phyloP scores from a whole-genome alignment of 2,797 vertebrate species.

The Corythornis leucogaster region DNA sequence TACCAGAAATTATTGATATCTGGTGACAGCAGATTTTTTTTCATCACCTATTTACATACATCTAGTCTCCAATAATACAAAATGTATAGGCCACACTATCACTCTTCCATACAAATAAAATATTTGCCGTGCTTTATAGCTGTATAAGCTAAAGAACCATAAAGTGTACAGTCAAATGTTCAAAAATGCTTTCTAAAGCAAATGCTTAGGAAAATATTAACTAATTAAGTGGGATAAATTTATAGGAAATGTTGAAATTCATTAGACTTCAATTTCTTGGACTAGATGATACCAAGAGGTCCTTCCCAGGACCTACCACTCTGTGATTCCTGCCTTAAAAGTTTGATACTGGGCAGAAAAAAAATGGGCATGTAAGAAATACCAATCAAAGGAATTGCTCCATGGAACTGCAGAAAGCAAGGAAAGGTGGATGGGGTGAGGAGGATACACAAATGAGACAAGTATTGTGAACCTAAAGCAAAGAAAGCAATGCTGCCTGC shows the following conservation, averaged over 20 bases:
- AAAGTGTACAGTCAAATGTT: background rate
- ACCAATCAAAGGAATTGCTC: background rate
- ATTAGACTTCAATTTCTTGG: background rate
- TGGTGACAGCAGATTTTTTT: constrained; percentile 5
- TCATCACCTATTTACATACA: background rate
- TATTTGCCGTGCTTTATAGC: background rate
- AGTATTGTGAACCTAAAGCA: background rate
- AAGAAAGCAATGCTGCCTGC: background rate
- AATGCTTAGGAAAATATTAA: background rate
- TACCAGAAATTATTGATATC: background rate
- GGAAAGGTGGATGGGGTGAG: background rate
- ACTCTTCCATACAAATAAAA: background rate
- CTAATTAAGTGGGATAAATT: background rate
- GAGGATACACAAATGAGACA: background rate
- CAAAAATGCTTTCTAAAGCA: background rate
- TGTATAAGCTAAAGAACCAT: background rate
- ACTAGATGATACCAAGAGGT: no score
- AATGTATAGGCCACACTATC: background rate
- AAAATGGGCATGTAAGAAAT: background rate
- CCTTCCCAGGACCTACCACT: no score
- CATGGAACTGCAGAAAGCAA: background rate
- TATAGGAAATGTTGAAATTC: background rate
- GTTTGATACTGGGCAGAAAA: background rate
- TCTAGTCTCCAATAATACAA: background rate
- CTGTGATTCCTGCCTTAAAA: background rate